phyloP scores from a whole-genome alignment of 2,113 vertebrate species.

The Psittacara wagleri region DNA sequence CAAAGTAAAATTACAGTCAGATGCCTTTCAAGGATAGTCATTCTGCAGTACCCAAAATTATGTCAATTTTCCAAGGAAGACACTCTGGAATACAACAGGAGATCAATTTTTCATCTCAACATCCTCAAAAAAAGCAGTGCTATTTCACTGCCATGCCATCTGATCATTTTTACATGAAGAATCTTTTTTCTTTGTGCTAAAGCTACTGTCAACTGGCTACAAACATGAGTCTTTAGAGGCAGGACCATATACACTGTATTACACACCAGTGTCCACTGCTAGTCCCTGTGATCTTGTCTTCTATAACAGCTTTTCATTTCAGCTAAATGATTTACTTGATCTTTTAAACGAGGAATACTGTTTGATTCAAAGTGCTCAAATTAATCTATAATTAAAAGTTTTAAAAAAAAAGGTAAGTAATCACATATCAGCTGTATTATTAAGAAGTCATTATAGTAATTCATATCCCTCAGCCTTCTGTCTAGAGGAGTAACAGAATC shows the following conservation, averaged over 20 bases:
- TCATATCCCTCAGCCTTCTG: neutral
- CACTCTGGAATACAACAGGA: neutral
- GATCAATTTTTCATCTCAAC: neutral
- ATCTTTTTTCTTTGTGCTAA: neutral
- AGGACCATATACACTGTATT: neutral
- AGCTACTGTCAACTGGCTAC: neutral
- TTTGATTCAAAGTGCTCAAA: neutral
- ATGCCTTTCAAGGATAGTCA: neutral
- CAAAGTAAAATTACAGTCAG: neutral
- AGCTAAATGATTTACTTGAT: neutral
- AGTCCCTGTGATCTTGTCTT: neutral
- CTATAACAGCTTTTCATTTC: neutral
- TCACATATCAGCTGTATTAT: neutral
- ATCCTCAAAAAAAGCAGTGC: neutral
- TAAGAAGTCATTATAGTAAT: neutral
- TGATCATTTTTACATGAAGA: neutral
- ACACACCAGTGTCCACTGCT: neutral
- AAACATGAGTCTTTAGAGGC: neutral
- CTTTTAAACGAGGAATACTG: neutral
- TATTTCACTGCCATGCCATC: neutral
- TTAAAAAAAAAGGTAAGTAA: neutral
- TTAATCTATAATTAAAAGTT: neutral
- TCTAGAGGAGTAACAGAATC: neutral
- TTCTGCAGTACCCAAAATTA: neutral
- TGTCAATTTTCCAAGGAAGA: neutral